Evolutionary conservation across 2,797 vertebrate genomes (phyloP).

Genomic region (Erethizon dorsatum): DNA sequence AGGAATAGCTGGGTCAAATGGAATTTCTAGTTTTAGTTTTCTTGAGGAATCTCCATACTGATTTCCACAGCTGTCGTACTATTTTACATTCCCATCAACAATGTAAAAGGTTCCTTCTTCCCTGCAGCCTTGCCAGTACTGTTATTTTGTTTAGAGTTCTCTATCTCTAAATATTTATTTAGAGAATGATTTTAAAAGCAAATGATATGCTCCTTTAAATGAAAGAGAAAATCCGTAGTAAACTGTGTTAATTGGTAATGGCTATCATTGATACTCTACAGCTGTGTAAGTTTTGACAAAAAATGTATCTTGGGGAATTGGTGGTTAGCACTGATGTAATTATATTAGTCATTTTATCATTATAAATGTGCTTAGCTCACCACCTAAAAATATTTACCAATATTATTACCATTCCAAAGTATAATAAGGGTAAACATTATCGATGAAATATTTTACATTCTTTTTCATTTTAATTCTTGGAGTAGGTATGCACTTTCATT

Average conservation of each 20-base stretch:
- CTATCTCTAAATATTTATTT: conserved; percentile 94
- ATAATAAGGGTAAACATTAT: background rate
- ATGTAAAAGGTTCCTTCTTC: background rate
- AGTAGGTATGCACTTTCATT: background rate
- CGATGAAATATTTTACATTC: background rate
- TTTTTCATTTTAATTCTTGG: background rate
- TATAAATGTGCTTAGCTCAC: conserved; percentile 92
- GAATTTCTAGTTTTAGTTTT: background rate
- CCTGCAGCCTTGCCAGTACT: background rate
- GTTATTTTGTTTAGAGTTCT: conserved; percentile 92
- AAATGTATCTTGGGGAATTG: conserved; percentile 95
- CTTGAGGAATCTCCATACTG: background rate
- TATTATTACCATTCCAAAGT: background rate
- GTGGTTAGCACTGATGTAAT: conserved; percentile 95
- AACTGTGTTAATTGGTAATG: conserved; percentile 96
- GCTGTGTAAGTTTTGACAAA: conserved; percentile 96
- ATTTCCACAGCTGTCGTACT: background rate
- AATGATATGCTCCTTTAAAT: conserved; percentile 96
- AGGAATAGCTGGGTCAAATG: background rate
- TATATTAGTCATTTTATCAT: conserved; percentile 96
- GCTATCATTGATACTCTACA: conserved; percentile 95
- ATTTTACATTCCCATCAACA: background rate
- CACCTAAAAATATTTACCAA: conserved; percentile 88
- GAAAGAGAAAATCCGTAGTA: conserved; percentile 96
- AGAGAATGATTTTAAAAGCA: conserved; percentile 94